phyloP scores from a whole-genome alignment of 2,797 vertebrate species.

The Sebastes ruberrimus region DNA sequence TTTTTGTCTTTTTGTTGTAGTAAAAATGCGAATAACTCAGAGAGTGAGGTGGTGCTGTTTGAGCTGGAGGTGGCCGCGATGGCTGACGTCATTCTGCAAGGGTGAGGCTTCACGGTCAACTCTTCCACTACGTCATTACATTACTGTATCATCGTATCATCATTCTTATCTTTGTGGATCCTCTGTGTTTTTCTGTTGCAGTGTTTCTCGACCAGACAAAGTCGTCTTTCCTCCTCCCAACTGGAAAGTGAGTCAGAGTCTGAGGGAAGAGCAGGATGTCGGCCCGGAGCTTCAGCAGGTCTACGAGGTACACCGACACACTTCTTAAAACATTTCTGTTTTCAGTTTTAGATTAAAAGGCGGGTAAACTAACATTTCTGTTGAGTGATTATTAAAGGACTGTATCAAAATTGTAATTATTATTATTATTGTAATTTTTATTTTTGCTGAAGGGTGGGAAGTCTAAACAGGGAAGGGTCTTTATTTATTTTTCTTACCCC shows the following conservation, averaged over 20 bases:
- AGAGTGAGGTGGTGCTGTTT: slow-evolving; percentile 86
- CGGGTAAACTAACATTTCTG: background rate
- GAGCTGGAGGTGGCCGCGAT: slow-evolving; percentile 84
- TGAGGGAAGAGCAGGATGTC: slow-evolving; percentile 82
- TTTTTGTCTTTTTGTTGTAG: slow-evolving; percentile 65
- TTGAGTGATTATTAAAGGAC: background rate
- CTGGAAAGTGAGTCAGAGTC: slow-evolving; percentile 78
- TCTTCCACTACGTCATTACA: background rate
- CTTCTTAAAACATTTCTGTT: background rate
- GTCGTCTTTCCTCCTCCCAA: slow-evolving; percentile 85
- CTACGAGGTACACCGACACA: slow-evolving; percentile 84
- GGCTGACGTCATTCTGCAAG: slow-evolving; percentile 86
- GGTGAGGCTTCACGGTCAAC: slow-evolving; percentile 76
- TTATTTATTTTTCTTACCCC: background rate
- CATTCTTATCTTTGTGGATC: background rate
- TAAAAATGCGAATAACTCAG: slow-evolving; percentile 94
- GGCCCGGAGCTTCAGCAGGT: slow-evolving; percentile 90
- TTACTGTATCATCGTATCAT: background rate
- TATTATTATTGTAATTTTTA: background rate
- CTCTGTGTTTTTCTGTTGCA: slow-evolving; percentile 45
- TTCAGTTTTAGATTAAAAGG: background rate
- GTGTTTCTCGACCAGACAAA: slow-evolving; percentile 90
- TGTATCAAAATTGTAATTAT: background rate
- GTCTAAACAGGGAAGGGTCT: background rate
- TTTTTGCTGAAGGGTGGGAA: background rate